Conservation (phyloP, 2,113 vertebrate species). For the Zosterops hypoxanthus region DNA sequence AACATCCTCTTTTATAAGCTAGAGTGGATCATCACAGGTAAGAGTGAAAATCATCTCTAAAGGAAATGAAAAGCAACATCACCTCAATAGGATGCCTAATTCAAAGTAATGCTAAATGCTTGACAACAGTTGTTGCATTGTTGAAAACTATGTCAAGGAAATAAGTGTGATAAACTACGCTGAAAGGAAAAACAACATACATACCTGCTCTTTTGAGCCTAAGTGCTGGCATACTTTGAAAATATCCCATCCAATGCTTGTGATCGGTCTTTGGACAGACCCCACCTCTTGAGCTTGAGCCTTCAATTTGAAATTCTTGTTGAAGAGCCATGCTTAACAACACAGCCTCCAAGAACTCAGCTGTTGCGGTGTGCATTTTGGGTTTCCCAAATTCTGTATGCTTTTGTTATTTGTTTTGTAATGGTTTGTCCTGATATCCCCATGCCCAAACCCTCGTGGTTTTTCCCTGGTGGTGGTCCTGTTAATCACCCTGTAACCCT, state of each 20-base stretch:
- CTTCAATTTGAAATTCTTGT: neutral
- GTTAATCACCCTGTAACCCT: too few relatives aligned
- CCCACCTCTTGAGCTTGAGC: neutral
- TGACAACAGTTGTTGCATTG: neutral
- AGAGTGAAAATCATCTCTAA: neutral
- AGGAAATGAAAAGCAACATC: neutral
- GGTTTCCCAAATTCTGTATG: too few relatives aligned
- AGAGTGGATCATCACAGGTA: neutral
- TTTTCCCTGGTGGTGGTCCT: too few relatives aligned
- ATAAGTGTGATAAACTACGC: neutral
- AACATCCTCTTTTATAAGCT: neutral
- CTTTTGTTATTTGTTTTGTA: too few relatives aligned
- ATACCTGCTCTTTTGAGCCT: neutral
- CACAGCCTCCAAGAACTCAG: neutral
- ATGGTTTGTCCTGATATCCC: too few relatives aligned
- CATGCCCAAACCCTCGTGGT: too few relatives aligned
- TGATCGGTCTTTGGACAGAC: neutral
- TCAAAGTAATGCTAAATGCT: neutral
- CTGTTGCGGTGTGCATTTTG: too few relatives aligned
- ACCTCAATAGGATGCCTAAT: neutral
- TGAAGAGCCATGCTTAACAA: neutral
- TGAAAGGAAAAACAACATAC: neutral
- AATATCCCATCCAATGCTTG: neutral
- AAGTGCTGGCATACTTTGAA: neutral
- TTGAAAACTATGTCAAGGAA: neutral